Evolutionary conservation across 1,140 invertebrate species (phyloP).

Genomic region (Drosophila pallidifrons): DNA sequence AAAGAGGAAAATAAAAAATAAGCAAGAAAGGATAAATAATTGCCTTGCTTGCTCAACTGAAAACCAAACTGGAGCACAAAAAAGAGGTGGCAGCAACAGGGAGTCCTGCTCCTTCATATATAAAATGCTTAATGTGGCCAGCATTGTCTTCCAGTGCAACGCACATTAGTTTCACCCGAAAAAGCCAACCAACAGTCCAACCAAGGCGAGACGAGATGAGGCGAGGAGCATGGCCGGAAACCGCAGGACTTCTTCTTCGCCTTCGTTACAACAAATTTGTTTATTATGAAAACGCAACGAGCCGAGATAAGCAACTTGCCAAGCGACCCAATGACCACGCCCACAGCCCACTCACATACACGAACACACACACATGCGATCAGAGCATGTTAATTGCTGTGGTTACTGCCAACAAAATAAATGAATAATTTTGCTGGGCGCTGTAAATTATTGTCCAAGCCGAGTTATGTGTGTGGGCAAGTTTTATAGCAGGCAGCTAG

Average conservation of each 20-base stretch:
- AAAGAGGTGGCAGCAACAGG: no score
- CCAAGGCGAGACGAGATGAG: background rate
- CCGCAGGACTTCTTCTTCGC: conserved; percentile 26
- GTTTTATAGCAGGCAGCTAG: conserved; percentile 7
- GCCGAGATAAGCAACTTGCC: conserved; percentile 81
- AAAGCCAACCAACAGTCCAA: background rate
- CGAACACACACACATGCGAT: conserved; percentile 10
- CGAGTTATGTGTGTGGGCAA: conserved; percentile 42
- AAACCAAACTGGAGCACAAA: background rate
- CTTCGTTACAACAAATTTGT: conserved; percentile 71
- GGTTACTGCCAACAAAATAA: conserved; percentile 75
- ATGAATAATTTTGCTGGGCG: conserved; percentile 61
- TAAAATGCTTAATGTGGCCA: conserved; percentile 63
- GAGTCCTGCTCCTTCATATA: conserved; percentile 2
- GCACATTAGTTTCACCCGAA: conserved; percentile 70
- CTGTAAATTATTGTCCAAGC: conserved; percentile 45
- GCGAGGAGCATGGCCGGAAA: conserved; percentile 36
- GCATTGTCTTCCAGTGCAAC: conserved; percentile 78
- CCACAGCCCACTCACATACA: conserved; percentile 5
- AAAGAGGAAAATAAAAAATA: background rate
- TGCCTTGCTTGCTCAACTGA: conserved; percentile 78
- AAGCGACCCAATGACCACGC: conserved; percentile 61
- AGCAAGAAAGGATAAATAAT: conserved; percentile 68
- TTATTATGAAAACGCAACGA: conserved; percentile 82
- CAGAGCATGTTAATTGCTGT: conserved; percentile 75